These are phyloP conservation scores for Drosophila antonietae DNA, from an alignment of 2,888 invertebrate genomes.

Conservation along the genomic window DNA sequence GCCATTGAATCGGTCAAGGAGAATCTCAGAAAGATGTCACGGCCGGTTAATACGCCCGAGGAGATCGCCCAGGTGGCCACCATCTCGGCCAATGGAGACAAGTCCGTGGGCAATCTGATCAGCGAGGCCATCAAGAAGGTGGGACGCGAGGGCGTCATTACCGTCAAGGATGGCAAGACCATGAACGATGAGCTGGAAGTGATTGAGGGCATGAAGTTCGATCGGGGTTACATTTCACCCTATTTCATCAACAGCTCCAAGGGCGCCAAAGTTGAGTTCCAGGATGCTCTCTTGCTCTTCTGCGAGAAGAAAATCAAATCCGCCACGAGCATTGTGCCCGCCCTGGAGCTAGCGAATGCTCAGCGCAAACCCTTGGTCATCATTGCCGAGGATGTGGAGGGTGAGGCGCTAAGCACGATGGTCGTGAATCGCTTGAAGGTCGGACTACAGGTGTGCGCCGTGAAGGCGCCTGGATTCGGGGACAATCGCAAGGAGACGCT, in stretches of 20 bases:
- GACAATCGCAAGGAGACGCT: constrained; percentile 96
- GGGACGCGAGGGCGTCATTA: constrained; percentile 98
- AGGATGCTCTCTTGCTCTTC: constrained; percentile 96
- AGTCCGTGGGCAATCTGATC: constrained; percentile 95
- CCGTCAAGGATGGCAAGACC: constrained; percentile 99
- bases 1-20: constrained; percentile 96
- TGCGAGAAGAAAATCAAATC: constrained; percentile 99
- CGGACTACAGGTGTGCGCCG: constrained; percentile 96
- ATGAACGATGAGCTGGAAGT: constrained; percentile 96
- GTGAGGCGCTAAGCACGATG: constrained; percentile 95
- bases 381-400: constrained; percentile 97
- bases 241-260: constrained; percentile 99
- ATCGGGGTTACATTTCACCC: constrained; percentile 99
- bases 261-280: constrained; percentile 98
- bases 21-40: constrained; percentile 94
- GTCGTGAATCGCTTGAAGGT: constrained; percentile 96
- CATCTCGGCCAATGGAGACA: constrained; percentile 99
- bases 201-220: constrained; percentile 99
- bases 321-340: constrained; percentile 97
- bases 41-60: constrained; percentile 97
- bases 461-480: constrained; percentile 98
- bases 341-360: constrained; percentile 96
- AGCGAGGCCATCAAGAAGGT: constrained; percentile 98
- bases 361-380: constrained; percentile 97
- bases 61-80: constrained; percentile 99